A percentile compares a stretch with the other conserved stretches of the same genome.
Evolutionary conservation across 2,797 vertebrate species (phyloP).

Genomic region (Hafferia zeledoni): DNA sequence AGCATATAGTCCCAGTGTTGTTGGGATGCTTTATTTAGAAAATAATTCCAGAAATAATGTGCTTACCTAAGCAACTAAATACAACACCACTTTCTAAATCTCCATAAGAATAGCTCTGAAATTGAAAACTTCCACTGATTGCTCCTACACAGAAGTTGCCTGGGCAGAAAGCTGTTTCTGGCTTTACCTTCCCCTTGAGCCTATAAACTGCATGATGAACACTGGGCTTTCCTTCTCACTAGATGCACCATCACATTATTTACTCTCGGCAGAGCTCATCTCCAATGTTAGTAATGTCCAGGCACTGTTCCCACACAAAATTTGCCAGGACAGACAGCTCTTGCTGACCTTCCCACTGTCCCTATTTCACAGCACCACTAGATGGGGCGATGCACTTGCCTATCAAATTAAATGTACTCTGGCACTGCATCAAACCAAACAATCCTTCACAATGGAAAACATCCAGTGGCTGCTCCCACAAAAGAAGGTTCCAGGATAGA

Average conservation of each 20-base stretch:
- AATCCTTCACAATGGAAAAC: background rate
- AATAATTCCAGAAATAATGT: background rate
- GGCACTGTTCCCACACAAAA: background rate
- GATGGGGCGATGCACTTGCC: background rate
- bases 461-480: background rate
- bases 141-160: background rate
- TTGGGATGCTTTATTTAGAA: background rate
- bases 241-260: background rate
- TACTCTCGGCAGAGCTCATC: background rate
- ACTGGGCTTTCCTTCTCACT: background rate
- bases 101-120: background rate
- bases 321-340: background rate
- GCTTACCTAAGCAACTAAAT: background rate
- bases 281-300: fast-evolving
- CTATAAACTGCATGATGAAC: background rate
- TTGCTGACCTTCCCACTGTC: background rate
- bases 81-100: background rate
- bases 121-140: background rate
- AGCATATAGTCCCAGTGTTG: background rate
- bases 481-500: background rate
- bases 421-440: background rate
- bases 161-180: background rate
- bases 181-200: background rate
- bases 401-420: background rate
- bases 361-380: background rate